Base-by-base conservation (phyloP, 2,797 vertebrate genomes). In the Leucoraja ocellata region DNA sequence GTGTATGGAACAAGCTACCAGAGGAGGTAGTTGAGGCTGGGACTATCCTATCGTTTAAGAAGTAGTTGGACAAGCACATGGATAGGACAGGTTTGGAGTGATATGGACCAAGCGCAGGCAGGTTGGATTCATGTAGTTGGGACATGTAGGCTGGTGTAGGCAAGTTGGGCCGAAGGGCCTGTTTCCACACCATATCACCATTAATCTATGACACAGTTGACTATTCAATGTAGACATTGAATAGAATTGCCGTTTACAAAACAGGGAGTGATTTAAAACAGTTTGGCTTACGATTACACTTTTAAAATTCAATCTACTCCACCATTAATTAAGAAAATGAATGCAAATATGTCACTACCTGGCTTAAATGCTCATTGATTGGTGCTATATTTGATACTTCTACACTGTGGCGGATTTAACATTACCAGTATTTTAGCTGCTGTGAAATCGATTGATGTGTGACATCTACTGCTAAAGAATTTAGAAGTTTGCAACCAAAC, bases 401-500 rank as follows among this genome's bases (percentile, higher is more conserved):
- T 36, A 54, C 0, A 74, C 28, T 76, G 73, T 54, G 46, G 13
- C 90, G 58, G 11, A 91, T 28, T 74, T 91, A 73, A 71, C 18
- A 74, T 91, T 71, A 28, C 14, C 23, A 92, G 39, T 91, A 23
- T 65, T 32, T 92, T 92, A 92, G 90, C 90, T 92, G 71, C 46
- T 76, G 13, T 92, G 90, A 76, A 92, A 58, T 28, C 46, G 90
- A 92, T 92, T 92, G 90, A 92, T 76, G 90, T 76, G 14, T 58
- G 90, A 74, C 39, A 76, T 54, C 90, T 92, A 54, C 39, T 71
- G 18, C 10, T 11, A 71, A 73, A 76, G 90, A 92, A 92, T 76
- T 92, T 74, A 92, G 90, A 76, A 92, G 90, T 74, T 92, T 74
- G 23, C 90, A 74, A 76, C 90, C 73, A 92, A 92, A 92, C 71